Conservation (phyloP, 2,797 vertebrate species). For the Liparis tanakae region DNA sequence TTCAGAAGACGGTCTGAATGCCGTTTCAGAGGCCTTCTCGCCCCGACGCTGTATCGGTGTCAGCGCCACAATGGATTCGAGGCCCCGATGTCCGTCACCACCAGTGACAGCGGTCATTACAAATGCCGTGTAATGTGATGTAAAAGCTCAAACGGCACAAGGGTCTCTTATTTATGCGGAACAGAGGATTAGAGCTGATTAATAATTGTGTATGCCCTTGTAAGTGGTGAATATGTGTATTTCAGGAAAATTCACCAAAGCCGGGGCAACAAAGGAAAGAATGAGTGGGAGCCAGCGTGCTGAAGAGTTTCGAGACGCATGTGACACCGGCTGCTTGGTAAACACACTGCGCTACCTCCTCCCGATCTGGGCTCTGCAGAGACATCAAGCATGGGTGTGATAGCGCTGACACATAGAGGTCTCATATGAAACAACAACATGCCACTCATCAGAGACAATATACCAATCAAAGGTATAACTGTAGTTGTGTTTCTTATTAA, state of each 20-base stretch:
- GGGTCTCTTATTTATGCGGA: conserved; percentile 77
- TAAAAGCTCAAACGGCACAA: conserved; percentile 68
- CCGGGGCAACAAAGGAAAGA: conserved; percentile 60
- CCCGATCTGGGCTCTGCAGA: conserved; percentile 37
- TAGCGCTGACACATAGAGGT: conserved; percentile 12
- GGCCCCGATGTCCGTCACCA: conserved; percentile 73
- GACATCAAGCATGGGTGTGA: conserved; percentile 37
- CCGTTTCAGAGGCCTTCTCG: not conserved
- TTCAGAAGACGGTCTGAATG: not conserved
- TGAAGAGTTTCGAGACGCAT: conserved; percentile 53
- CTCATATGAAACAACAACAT: conserved; percentile 16
- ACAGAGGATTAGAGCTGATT: conserved; percentile 82
- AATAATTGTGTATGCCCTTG: conserved; percentile 84
- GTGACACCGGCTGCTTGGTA: conserved; percentile 52
- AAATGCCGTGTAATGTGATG: too few species aligned
- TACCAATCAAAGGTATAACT: not conserved
- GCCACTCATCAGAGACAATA: not conserved
- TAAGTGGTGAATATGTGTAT: conserved; percentile 79
- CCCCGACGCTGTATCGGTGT: conserved; percentile 34
- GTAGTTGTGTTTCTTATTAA: not conserved
- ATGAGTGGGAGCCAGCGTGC: conserved; percentile 47
- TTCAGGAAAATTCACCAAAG: conserved; percentile 76
- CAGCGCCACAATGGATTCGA: conserved; percentile 72
- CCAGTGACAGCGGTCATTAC: conserved; percentile 59
- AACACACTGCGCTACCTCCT: conserved; percentile 54